Conservation (phyloP, 2,113 vertebrate genomes). For the Epinephelus fuscoguttatus region DNA sequence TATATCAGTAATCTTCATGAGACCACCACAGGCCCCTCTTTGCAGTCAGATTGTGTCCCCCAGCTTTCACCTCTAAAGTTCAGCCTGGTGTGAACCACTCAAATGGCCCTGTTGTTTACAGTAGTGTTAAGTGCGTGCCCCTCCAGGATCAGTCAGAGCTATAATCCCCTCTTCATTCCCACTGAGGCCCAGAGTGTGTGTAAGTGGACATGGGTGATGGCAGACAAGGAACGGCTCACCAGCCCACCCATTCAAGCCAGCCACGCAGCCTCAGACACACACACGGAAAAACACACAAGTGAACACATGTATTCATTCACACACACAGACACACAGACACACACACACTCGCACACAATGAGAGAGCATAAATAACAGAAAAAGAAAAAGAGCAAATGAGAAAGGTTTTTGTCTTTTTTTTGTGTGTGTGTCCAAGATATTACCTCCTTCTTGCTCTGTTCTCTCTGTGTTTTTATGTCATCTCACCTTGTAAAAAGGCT, state of each 20-base stretch:
- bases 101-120: conserved; percentile 80
- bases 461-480: conserved; percentile 75
- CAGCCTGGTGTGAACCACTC: conserved; percentile 67
- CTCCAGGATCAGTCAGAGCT: conserved; percentile 80
- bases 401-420: conserved; percentile 29
- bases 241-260: conserved; percentile 51
- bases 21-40: background rate
- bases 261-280: conserved; percentile 42
- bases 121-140: conserved; percentile 80
- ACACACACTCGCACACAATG: conserved; percentile 1
- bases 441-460: conserved; percentile 58
- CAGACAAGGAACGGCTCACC: conserved; percentile 77
- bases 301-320: conserved; percentile 6
- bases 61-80: conserved; percentile 58
- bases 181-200: conserved; percentile 75
- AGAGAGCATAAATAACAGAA: conserved; percentile 16
- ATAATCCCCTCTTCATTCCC: conserved; percentile 83
- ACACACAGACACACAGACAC: background rate
- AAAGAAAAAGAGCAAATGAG: conserved; percentile 33
- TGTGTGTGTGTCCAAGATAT: background rate
- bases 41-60: conserved; percentile 22
- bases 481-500: conserved; percentile 84
- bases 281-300: conserved; percentile 21
- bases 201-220: conserved; percentile 82
- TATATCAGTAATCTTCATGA: background rate